Base-by-base conservation (phyloP, 2,888 invertebrate genomes). In the Tortricodes alternella region DNA sequence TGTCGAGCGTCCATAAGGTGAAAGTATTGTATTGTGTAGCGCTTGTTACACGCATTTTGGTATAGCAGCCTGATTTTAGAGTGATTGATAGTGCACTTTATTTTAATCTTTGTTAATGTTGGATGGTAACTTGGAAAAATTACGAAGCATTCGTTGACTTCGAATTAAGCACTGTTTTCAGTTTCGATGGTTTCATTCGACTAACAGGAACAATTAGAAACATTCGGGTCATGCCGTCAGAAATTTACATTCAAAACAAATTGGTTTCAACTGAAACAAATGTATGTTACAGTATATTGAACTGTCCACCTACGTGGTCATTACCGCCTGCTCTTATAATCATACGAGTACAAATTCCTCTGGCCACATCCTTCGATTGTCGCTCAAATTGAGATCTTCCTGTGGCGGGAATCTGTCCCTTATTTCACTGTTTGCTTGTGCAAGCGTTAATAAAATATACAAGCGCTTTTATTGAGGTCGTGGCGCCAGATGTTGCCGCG, bases 331-430 rank as follows among this genome's bases (percentile, higher is more conserved):
- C 63, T 68, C 66, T 69, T 64, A 66, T 59, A 61, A 62, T 58
- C 48, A 51, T 67, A 69, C 65, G 64, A 63, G 73, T 76, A 84
- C 80, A 78, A 82, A 82, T 82, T 83, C 80, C 78, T 77, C 78
- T 67, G 63, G 70, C 67, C 72, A 80, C 83, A 87, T 88, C 88
- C 88, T 87, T 83, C 80, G 84, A 86, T 86, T 86, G 88, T 83
- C 59, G 70, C 62, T 62, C 71, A 76, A 80, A 84, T 81, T 80
- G 80, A 71, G 70, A 64, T 68, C 78, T 82, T 85, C 84, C 85
- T 82, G 82, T 71, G 61, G 59, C 56, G 60, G 48, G 60, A 60
- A 64, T 43, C 15, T 48, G 41, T 48, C 41, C 62, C 62, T 66
- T 67, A 61, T n/a, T 39, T 34, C 44, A 24, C 13, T 8, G 35